Evolutionary conservation across 2,888 invertebrate species (phyloP).

Genomic region (Asteroscopus sphinx): DNA sequence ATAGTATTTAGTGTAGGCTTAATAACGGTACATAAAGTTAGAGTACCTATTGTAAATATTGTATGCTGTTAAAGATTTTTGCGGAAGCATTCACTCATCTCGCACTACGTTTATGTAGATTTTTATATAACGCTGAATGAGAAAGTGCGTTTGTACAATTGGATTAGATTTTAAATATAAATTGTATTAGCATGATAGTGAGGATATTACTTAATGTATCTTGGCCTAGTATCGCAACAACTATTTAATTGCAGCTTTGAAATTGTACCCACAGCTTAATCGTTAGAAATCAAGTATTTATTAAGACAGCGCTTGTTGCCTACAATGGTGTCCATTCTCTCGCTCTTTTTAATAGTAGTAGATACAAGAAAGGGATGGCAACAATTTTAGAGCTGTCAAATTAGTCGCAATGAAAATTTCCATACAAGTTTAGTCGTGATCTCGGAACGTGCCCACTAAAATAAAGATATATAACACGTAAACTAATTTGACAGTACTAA

Average conservation of each 20-base stretch:
- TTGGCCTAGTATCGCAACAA: constrained; percentile 22
- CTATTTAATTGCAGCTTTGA: constrained; percentile 21
- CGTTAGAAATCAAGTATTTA: constrained; percentile 3
- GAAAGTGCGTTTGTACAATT: constrained; percentile 51
- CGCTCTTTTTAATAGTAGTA: no score
- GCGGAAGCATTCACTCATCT: constrained; percentile 39
- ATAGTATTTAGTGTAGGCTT: constrained; percentile 54
- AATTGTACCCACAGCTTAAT: constrained; percentile 7
- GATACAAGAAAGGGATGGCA: no score
- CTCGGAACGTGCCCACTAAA: no score
- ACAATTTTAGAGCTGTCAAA: no score
- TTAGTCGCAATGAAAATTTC: no score
- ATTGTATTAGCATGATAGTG: constrained; percentile 17
- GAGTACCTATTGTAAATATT: constrained; percentile 53
- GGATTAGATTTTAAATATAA: constrained; percentile 5
- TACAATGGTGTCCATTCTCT: no score
- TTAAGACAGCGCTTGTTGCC: constrained; percentile 6
- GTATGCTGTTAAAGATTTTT: constrained; percentile 60
- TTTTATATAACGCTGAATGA: constrained; percentile 45
- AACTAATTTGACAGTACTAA: no score
- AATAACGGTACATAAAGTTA: constrained; percentile 49
- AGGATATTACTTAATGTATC: constrained; percentile 5
- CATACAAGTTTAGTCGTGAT: no score
- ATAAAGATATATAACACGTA: no score
- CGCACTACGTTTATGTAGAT: constrained; percentile 51